Evolutionary conservation across 2,888 invertebrate species (phyloP).

Genomic region (Pasiphila rectangulata): DNA sequence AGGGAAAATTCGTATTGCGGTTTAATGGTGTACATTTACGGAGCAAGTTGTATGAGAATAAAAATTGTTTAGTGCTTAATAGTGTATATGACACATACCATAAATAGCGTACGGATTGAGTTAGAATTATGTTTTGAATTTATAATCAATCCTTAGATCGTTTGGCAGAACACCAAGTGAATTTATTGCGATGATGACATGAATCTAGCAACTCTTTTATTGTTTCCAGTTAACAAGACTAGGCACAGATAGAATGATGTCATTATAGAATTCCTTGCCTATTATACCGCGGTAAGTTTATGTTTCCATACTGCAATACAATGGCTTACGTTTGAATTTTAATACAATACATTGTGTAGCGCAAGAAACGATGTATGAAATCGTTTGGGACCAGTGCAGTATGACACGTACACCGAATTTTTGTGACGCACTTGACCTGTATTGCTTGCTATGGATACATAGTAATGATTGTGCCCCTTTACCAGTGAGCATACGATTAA

Average conservation of each 20-base stretch:
- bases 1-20: constrained; percentile 19
- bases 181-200: not conserved
- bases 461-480: too few species aligned
- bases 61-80: too few species aligned
- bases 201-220: too few species aligned
- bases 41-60: too few species aligned
- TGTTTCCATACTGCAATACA: constrained; percentile 11
- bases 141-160: too few species aligned
- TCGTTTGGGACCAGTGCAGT: not conserved
- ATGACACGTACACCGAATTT: constrained; percentile 13
- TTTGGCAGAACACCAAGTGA: not conserved
- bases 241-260: constrained; percentile 12
- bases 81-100: too few species aligned
- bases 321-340: constrained; percentile 17
- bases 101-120: too few species aligned
- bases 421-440: constrained; percentile 6
- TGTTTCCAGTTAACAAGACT: not conserved
- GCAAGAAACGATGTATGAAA: constrained; percentile 4
- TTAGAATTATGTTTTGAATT: too few species aligned
- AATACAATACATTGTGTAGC: constrained; percentile 16
- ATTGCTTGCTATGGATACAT: not conserved
- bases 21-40: not conserved
- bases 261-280: constrained; percentile 10
- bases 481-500: too few species aligned
- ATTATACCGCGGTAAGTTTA: constrained; percentile 6